Percentiles rank a stretch among this genome's conserved stretches.
These are phyloP conservation scores for Coluber constrictor DNA, from an alignment of 2,797 vertebrate species.

Conservation along the genomic window DNA sequence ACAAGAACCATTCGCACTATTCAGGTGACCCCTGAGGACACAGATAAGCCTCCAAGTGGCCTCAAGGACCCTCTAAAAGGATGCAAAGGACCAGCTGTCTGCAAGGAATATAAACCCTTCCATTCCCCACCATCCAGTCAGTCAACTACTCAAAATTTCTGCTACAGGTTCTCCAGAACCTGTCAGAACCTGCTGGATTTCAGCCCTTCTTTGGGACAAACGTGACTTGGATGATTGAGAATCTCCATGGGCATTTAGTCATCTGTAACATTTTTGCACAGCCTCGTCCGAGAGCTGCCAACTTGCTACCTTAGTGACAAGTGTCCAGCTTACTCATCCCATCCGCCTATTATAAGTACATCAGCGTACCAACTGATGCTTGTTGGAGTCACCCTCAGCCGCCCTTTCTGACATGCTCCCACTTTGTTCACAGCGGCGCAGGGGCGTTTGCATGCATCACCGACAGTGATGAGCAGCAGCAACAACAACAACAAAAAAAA, in stretches of 20 bases:
- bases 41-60: too few species aligned
- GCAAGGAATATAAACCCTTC: too few species aligned
- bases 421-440: background rate
- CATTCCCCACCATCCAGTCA: too few species aligned
- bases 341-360: background rate
- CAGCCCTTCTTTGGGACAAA: background rate
- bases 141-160: too few species aligned
- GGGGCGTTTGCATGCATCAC: background rate
- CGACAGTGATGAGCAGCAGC: background rate
- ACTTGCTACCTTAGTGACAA: background rate
- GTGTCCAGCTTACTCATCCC: background rate
- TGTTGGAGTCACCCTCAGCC: background rate
- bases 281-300: background rate
- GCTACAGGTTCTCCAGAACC: too few species aligned
- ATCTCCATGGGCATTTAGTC: background rate
- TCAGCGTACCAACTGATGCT: background rate
- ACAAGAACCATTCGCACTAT: too few species aligned
- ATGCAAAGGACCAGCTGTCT: too few species aligned
- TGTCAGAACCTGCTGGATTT: too few species aligned
- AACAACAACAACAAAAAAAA: too few species aligned
- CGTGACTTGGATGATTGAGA: background rate
- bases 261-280: background rate
- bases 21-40: too few species aligned
- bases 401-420: background rate
- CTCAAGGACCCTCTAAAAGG: too few species aligned